Evolutionary conservation across 1,140 invertebrate species (phyloP).

Genomic region (Papilio helenus): DNA sequence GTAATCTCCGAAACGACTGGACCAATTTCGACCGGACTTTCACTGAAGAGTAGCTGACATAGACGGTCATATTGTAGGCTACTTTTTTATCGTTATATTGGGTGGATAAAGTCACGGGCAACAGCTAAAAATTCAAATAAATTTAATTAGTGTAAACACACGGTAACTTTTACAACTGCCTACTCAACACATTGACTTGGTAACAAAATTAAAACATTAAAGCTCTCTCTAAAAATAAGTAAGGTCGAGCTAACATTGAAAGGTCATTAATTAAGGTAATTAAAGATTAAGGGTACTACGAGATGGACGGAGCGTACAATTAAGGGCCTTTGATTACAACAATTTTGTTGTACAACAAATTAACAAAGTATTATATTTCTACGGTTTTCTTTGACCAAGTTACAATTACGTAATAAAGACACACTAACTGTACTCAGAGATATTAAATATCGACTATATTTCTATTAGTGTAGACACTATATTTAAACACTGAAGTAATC

Average conservation of each 20-base stretch:
- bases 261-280: slow-evolving; percentile 45
- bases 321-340: slow-evolving; percentile 35
- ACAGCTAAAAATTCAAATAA: no score
- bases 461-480: no score
- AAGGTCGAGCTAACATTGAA: slow-evolving; percentile 40
- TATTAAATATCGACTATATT: background rate
- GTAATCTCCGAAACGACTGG: no score
- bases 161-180: no score
- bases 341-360: slow-evolving; percentile 13
- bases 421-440: background rate
- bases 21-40: no score
- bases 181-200: background rate
- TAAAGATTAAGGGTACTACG: slow-evolving; percentile 42
- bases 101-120: no score
- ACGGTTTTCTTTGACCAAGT: background rate
- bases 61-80: no score
- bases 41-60: no score
- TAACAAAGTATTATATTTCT: slow-evolving; percentile 4
- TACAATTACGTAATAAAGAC: background rate
- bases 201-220: slow-evolving; percentile 5
- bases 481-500: no score
- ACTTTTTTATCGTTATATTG: no score
- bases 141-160: no score
- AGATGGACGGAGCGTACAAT: slow-evolving; percentile 40
- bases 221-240: slow-evolving; percentile 32